A percentile compares a stretch with the other conserved stretches of the same genome.
These are phyloP conservation scores for Tinamus guttatus DNA, from an alignment of 2,113 vertebrate genomes.

Conservation along the genomic window DNA sequence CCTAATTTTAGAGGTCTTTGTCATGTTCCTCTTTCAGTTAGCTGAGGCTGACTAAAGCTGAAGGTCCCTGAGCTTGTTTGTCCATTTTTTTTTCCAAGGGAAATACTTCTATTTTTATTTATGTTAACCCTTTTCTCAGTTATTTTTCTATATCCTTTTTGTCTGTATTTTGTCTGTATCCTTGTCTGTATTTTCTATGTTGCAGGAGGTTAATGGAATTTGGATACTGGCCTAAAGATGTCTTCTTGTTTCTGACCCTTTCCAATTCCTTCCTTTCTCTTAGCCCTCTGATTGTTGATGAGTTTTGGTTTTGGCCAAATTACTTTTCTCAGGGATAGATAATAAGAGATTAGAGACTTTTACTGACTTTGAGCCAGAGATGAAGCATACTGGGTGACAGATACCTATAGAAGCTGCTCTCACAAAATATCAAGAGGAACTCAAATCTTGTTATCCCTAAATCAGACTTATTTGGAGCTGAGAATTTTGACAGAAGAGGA, in stretches of 20 bases:
- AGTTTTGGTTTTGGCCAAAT: not conserved
- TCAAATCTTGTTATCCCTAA: not conserved
- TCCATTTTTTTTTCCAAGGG: not conserved
- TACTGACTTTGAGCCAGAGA: not conserved
- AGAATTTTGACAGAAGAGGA: not conserved
- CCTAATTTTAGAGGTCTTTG: not conserved
- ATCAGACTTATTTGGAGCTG: not conserved
- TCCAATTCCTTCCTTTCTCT: not conserved
- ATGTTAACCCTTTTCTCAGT: not conserved
- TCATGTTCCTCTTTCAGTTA: not conserved
- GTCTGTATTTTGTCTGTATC: accelerated
- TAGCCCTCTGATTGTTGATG: not conserved
- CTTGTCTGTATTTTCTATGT: not conserved
- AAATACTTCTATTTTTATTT: not conserved
- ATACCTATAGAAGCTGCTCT: not conserved
- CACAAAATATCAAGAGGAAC: not conserved
- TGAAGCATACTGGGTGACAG: not conserved
- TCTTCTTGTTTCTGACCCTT: not conserved
- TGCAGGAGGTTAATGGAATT: not conserved
- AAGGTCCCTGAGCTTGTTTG: not conserved
- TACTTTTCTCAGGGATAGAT: not conserved
- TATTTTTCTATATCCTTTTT: too few species aligned
- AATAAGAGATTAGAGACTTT: not conserved
- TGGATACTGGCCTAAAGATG: not conserved
- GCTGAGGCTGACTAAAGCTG: too few species aligned